Evolutionary conservation across 1,140 invertebrate species (phyloP).

Genomic region (Drosophila athabasca): DNA sequence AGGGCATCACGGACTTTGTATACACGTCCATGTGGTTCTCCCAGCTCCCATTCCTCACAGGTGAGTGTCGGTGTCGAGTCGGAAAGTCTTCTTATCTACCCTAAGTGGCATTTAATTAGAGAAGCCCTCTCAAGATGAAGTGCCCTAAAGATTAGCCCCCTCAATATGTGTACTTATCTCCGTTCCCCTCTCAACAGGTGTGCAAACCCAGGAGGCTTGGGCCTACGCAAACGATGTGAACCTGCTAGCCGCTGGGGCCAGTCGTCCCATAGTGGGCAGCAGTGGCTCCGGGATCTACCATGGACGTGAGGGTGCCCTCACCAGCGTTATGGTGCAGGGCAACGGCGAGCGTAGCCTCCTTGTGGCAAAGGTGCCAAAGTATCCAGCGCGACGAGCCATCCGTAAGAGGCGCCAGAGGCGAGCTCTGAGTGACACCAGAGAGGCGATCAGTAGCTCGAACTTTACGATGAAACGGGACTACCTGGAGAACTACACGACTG

Average conservation of each 20-base stretch:
- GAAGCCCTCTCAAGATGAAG: too few species aligned
- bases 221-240: conserved; percentile 84
- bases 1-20: conserved; percentile 87
- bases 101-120: neutral
- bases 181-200: conserved; percentile 65
- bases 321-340: conserved; percentile 48
- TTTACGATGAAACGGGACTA: conserved; percentile 63
- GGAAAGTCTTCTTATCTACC: neutral
- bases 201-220: conserved; percentile 84
- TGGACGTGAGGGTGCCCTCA: conserved; percentile 62
- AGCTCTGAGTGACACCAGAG: neutral
- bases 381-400: neutral
- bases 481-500: conserved; percentile 51
- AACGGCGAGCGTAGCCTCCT: conserved; percentile 48
- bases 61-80: conserved; percentile 71
- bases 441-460: neutral
- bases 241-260: conserved; percentile 84
- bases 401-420: neutral
- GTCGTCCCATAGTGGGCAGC: conserved; percentile 69
- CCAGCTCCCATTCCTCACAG: conserved; percentile 88
- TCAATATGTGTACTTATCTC: neutral
- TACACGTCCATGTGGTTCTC: conserved; percentile 90
- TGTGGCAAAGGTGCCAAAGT: conserved; percentile 66
- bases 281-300: conserved; percentile 84
- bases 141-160: too few species aligned